These are phyloP conservation scores for Ciconia boyciana DNA, from an alignment of 2,113 vertebrate species.

Conservation along the genomic window DNA sequence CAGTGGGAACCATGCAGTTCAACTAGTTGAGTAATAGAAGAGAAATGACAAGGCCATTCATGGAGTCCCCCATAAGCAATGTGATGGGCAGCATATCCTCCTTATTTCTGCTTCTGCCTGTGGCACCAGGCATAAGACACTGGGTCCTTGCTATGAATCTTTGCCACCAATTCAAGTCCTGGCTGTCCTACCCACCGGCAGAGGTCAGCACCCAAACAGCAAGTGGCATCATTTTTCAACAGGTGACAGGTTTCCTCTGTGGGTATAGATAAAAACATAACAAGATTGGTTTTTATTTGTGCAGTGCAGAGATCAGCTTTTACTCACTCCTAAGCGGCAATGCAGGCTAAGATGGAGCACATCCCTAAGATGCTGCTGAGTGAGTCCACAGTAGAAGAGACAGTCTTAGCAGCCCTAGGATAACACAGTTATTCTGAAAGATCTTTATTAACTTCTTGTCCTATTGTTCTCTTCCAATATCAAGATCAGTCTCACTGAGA, in stretches of 20 bases:
- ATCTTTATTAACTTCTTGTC: background rate
- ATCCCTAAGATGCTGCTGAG: background rate
- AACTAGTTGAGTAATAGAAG: background rate
- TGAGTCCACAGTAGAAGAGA: background rate
- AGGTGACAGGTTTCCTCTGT: background rate
- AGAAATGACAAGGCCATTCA: background rate
- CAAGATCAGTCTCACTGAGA: background rate
- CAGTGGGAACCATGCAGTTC: background rate
- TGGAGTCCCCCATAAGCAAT: background rate
- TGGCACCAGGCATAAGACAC: background rate
- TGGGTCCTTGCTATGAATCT: rapidly evolving
- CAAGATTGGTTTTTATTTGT: background rate
- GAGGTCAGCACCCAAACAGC: background rate
- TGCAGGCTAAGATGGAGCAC: background rate
- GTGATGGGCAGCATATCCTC: background rate
- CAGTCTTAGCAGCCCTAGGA: background rate
- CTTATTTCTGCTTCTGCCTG: background rate
- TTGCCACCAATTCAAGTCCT: background rate
- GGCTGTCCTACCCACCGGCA: background rate
- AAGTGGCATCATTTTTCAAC: background rate
- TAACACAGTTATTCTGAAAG: background rate
- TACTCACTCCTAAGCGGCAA: background rate
- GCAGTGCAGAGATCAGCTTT: background rate
- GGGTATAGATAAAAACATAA: background rate
- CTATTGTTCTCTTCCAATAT: background rate